Evolutionary conservation across 2,888 invertebrate species (phyloP), one percentile per base, ranked within the genome.

Genomic region (Sphaerophoria taeniata): DNA sequence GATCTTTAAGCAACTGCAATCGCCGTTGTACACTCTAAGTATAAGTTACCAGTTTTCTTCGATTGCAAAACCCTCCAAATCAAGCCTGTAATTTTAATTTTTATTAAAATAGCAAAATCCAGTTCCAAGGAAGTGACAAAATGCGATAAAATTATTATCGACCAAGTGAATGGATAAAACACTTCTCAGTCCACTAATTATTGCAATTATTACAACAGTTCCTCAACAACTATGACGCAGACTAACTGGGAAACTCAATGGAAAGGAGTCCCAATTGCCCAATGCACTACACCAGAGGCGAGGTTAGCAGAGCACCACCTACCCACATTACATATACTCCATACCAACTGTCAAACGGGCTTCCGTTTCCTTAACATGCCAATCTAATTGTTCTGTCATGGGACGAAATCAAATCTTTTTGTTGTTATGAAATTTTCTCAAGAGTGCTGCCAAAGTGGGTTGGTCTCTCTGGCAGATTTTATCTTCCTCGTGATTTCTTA

Each of bases 101-200:
- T 2, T 24, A 24, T 24, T 24, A 24, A 24, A 24, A 24, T 24
- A 24, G 24, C 24, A 24, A 24, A 24, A 24, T 1, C 24, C 24
- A 24, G 1, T 24, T 24, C 24, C 24, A 24, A 24, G 24, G 24
- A 24, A 24, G 24, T 24, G 24, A 24, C 24, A 24, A 24, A 24
- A 24, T 24, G 24, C 24, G 24, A 24, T 24, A 24, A 24, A 24
- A 24, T 24, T 24, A 24, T 24, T 24, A 24, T 24, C 24, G 24
- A 24, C 24, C 24, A 24, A 82, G 72, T 76, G 72, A 76, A 76
- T 67, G 76, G 53, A 61, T 4, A 6, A 12, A 14, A 14, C 16
- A 53, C 72, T 60, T 73, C 49, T 69, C 72, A 24, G 24, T 12
- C 6, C 16, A 61, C 72, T 69, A 82, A 77, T 81, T 71, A 71